Base-by-base conservation (phyloP, 2,113 vertebrate genomes). In the Tichodroma muraria region DNA sequence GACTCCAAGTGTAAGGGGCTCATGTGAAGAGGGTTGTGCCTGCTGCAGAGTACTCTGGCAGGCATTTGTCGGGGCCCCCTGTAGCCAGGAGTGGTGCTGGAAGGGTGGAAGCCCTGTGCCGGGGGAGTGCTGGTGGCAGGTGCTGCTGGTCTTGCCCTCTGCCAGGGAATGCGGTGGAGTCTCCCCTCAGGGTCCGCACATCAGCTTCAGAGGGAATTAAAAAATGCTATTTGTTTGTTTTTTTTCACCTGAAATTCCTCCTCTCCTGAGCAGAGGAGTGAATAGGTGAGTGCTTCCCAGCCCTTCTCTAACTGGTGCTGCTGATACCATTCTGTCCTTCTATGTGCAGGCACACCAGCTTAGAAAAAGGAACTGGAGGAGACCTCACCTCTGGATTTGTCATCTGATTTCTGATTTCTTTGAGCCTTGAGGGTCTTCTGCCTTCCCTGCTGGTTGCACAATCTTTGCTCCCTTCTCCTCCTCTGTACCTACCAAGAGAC, bases 201-300 rank as follows among this genome's bases (percentile, higher is more conserved):
- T 85, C 80, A 89, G 60, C 64, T 93, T 92, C 76, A 89, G 83
- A 90, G n/a, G 47, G 87, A 88, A 69, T 64, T 73, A 49, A 90
- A 88, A 94, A 82, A 71, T 64, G 61, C 37, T 92, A 61, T 86
- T 88, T 89, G 40, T 81, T 91, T 64, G 0, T n/a, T n/a, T n/a
- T 57, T 20, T 70, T 80, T 79, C 81, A 47, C 78, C 52, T 89
- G 52, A 60, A 64, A 83, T n/a, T 52, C 44, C 31, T 80, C 20
- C 23, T 64, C 21, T 70, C 37, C 35, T 4, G 21, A 6, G 50
- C 42, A 56, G 64, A 90, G 80, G 33, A 73, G 30, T 1, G 0
- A 38, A 44, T 22, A 69, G 42, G 27, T 64, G 52, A 4, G 10
- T 52, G 68, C 21, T 69, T 86, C 49, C 54, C 52, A 63, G 21